Evolutionary conservation across 2,797 vertebrate genomes (phyloP), one percentile per base, ranked within the genome.

Genomic region (Bovichtus variegatus): DNA sequence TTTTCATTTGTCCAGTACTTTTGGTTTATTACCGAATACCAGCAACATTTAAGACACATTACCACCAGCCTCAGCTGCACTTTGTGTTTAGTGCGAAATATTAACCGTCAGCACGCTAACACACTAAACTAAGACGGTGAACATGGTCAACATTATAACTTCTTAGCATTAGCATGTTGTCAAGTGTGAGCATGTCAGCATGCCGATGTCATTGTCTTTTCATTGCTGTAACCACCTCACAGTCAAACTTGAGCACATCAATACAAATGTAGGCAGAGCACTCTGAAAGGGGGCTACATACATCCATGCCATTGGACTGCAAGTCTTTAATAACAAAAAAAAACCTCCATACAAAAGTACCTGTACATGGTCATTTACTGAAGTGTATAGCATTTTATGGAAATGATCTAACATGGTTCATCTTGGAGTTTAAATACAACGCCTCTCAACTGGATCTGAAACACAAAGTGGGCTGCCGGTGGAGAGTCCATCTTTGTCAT

Each of bases 311-410:
- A 84, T 91, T 90, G 86, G 89, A 93, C 91, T 89, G 81, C 59
- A 90, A 90, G 89, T 91, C 90, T 96, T 95, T 95, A 96, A 94
- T 95, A 93, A 92, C 87, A 87, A 93, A 86, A 93, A 86, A 86
- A 87, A 84, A 66, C 72, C 80, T 93, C 90, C 90, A 94, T 95
- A 95, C 90, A 95, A 96, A 96, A 95, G 91, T 92, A 92, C 94
- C 92, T 94, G 87, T 94, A 95, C 94, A 95, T 86, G 84, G 86
- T 93, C 87, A 91, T 87, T 88, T 85, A 84, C 78, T 89, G 84
- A 84, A 82, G 81, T 85, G 82, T 84, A 60, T 41, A 88, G 88
- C 87, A 86, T 81, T 90, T 92, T 88, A 91, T 93, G 91, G 90
- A 93, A 93, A 93, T 81, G 62, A 74, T 88, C 75, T 62, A 74